Conservation (phyloP, 2,888 invertebrate genomes). For the Scelioninae gen. 1 region DNA sequence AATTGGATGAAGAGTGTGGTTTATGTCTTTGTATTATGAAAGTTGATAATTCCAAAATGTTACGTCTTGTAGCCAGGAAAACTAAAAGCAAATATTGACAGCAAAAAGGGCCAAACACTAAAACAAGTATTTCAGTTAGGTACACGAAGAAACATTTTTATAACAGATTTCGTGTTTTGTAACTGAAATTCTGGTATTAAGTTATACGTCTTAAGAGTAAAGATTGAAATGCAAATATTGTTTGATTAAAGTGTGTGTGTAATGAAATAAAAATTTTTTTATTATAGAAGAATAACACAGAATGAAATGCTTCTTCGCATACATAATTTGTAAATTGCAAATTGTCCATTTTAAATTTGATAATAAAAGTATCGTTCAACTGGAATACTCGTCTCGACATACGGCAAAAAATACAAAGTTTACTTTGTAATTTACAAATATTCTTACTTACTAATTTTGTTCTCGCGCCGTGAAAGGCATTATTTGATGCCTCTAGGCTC, state of each 20-base stretch:
- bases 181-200: too few relatives aligned
- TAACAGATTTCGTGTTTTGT: background rate
- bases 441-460: slow-evolving; percentile 85
- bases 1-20: slow-evolving; percentile 38
- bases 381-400: slow-evolving; percentile 68
- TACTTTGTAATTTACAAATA: slow-evolving; percentile 82
- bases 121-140: slow-evolving; percentile 65
- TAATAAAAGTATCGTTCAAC: slow-evolving; percentile 24
- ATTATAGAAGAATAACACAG: too few relatives aligned
- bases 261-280: background rate
- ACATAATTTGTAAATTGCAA: slow-evolving; percentile 5
- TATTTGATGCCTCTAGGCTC: slow-evolving; percentile 85
- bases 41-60: slow-evolving; percentile 29
- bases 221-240: too few relatives aligned
- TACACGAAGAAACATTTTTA: slow-evolving; percentile 28
- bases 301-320: slow-evolving; percentile 32
- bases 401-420: slow-evolving; percentile 75
- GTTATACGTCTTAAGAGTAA: too few relatives aligned
- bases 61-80: slow-evolving; percentile 56
- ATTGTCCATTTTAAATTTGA: background rate
- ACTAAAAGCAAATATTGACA: slow-evolving; percentile 70
- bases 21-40: slow-evolving; percentile 36
- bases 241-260: background rate
- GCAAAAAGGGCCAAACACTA: slow-evolving; percentile 58
- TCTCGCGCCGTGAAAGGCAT: slow-evolving; percentile 85